Conservation (phyloP, 2,113 vertebrate species). For the Camelus bactrianus region DNA sequence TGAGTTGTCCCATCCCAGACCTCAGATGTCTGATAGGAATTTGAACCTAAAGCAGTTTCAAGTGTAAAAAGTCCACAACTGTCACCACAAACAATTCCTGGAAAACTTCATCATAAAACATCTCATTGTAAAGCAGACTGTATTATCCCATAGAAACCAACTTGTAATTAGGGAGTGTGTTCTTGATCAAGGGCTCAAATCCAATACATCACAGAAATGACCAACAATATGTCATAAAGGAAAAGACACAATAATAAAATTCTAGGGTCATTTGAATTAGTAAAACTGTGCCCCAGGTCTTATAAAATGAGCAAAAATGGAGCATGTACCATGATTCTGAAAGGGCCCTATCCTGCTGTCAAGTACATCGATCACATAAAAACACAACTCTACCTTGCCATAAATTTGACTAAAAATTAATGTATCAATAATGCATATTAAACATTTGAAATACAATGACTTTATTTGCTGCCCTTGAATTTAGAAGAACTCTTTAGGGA, state of each 20-base stretch:
- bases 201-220: not conserved
- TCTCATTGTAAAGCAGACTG: not conserved
- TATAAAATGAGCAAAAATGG: constrained; percentile 26
- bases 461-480: not conserved
- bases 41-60: not conserved
- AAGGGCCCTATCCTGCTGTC: not conserved
- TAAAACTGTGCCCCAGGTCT: constrained; percentile 27
- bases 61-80: not conserved
- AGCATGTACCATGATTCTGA: not conserved
- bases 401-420: constrained; percentile 30
- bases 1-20: not conserved
- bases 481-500: not conserved
- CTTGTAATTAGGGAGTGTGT: not conserved
- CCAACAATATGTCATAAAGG: constrained; percentile 46
- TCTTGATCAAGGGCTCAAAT: constrained; percentile 43
- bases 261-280: constrained; percentile 21
- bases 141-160: not conserved
- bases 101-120: not conserved
- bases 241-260: constrained; percentile 47
- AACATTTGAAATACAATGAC: not conserved
- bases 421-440: not conserved
- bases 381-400: not conserved
- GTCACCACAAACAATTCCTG: not conserved
- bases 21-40: not conserved
- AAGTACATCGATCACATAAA: constrained; percentile 29